A percentile compares a stretch with the other conserved stretches of the same genome.
These are phyloP conservation scores for Eupithecia centaureata DNA, from an alignment of 2,888 invertebrate genomes.

Conservation along the genomic window DNA sequence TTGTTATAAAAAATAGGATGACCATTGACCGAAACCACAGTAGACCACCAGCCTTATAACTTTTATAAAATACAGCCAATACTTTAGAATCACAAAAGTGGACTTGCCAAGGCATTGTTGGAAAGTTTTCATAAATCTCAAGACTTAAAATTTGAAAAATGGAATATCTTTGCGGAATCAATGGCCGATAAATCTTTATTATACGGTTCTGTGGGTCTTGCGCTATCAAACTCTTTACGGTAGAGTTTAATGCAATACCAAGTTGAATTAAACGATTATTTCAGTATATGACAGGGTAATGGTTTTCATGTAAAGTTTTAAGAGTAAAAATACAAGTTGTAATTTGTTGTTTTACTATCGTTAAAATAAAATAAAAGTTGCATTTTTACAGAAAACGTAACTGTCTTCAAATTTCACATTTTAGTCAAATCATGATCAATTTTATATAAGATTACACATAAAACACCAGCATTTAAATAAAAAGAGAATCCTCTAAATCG, in stretches of 20 bases:
- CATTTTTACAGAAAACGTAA: too few relatives aligned
- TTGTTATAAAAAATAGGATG: background rate
- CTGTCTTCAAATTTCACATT: too few relatives aligned
- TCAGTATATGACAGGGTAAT: background rate
- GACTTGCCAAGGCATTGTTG: conserved; percentile 26
- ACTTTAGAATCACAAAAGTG: conserved; percentile 14
- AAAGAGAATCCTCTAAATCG: too few relatives aligned
- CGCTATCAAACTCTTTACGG: conserved; percentile 14
- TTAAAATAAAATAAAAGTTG: too few relatives aligned
- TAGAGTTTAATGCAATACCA: conserved; percentile 18
- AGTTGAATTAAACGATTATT: background rate
- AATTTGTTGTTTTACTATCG: too few relatives aligned
- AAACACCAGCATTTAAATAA: too few relatives aligned
- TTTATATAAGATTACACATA: too few relatives aligned
- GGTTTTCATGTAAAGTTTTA: too few relatives aligned
- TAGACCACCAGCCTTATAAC: background rate
- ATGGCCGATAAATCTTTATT: conserved; percentile 43
- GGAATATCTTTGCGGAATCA: conserved; percentile 38
- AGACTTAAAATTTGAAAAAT: conserved; percentile 35
- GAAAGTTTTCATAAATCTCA: conserved; percentile 32
- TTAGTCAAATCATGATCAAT: too few relatives aligned
- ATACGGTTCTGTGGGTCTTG: conserved; percentile 40
- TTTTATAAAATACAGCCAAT: background rate
- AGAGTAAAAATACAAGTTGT: too few relatives aligned
- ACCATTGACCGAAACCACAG: background rate